Conservation (phyloP, 2,888 invertebrate genomes). For the Acanthopleura granulata region DNA sequence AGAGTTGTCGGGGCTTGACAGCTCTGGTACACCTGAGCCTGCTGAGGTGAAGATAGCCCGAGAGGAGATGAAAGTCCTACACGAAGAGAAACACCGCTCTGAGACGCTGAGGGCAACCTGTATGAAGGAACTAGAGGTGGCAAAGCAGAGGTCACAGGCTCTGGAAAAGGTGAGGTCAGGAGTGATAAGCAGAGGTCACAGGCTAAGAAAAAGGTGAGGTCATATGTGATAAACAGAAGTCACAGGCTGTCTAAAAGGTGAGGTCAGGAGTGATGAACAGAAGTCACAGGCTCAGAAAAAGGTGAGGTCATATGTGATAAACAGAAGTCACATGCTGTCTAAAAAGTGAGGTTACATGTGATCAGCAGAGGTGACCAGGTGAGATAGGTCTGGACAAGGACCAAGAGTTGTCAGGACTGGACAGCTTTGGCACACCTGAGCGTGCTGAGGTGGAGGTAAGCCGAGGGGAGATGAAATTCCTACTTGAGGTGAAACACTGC, state of each 20-base stretch:
- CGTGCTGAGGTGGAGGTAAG: constrained; percentile 61
- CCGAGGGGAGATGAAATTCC: constrained; percentile 73
- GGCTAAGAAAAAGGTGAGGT: no score
- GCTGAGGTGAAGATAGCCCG: constrained; percentile 59
- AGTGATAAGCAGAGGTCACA: neutral
- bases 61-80: constrained; percentile 77
- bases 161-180: constrained; percentile 81
- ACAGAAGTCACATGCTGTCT: no score
- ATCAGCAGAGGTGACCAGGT: no score
- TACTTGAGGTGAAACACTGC: constrained; percentile 87
- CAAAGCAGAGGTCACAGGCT: constrained; percentile 82
- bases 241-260: no score
- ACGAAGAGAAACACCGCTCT: constrained; percentile 87
- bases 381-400: constrained; percentile 48
- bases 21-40: constrained; percentile 39
- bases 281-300: no score
- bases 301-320: no score
- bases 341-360: no score
- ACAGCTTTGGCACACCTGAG: constrained; percentile 33
- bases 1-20: constrained; percentile 44
- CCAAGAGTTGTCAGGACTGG: constrained; percentile 43
- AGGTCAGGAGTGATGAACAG: neutral
- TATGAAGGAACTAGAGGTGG: constrained; percentile 85
- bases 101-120: constrained; percentile 82
- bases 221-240: no score